Conservation (phyloP, 2,113 vertebrate genomes). For the Heterochromis multidens region DNA sequence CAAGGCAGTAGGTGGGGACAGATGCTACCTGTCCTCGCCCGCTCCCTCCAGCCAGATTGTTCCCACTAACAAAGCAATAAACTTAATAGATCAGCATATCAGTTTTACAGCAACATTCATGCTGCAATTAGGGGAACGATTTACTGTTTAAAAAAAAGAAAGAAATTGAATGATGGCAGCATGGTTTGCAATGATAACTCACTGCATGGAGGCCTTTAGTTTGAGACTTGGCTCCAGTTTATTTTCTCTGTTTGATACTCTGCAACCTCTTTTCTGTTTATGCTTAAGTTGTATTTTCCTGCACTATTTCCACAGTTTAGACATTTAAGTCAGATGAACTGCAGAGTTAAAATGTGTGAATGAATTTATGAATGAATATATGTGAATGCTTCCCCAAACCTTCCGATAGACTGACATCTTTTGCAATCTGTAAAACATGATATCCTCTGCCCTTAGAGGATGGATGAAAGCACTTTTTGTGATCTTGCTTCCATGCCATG, state of each 20-base stretch:
- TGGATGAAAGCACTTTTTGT: not conserved
- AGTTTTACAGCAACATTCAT: slow-evolving; percentile 63
- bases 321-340: not conserved
- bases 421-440: not conserved
- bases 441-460: not conserved
- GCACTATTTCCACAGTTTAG: not conserved
- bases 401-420: not conserved
- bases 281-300: not conserved
- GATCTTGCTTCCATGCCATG: slow-evolving; percentile 22
- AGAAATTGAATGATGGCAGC: not conserved
- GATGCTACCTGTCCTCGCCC: slow-evolving; percentile 80
- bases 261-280: not conserved
- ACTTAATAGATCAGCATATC: slow-evolving; percentile 72
- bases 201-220: not conserved
- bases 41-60: slow-evolving; percentile 75
- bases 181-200: not conserved
- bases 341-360: not conserved
- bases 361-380: not conserved
- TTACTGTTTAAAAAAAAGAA: slow-evolving; percentile 34
- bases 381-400: not conserved
- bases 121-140: slow-evolving; percentile 62
- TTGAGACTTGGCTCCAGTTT: not conserved
- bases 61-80: slow-evolving; percentile 77
- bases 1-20: slow-evolving; percentile 81
- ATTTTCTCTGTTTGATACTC: not conserved